Conservation (phyloP, 2,113 vertebrate species). For the Amblyornis subalaris region DNA sequence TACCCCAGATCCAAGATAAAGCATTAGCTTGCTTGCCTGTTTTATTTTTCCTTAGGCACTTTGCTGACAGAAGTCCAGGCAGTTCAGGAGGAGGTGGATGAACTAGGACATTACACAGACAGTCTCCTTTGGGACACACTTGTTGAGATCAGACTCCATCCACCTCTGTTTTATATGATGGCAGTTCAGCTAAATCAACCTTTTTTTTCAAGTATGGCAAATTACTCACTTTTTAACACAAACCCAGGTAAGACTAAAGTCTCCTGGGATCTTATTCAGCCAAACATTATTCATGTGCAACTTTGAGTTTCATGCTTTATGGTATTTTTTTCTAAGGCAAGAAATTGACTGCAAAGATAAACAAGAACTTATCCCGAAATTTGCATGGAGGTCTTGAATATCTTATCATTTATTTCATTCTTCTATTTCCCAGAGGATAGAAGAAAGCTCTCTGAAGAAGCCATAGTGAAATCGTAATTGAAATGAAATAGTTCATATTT, state of each 20-base stretch:
- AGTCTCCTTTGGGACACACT: neutral
- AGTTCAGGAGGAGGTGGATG: neutral
- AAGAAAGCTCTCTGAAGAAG: neutral
- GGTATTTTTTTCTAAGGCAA: neutral
- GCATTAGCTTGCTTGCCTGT: neutral
- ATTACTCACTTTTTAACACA: neutral
- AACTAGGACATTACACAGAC: neutral
- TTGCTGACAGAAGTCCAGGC: neutral
- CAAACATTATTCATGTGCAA: neutral
- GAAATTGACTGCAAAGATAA: neutral
- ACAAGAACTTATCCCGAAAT: neutral
- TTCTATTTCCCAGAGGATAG: neutral
- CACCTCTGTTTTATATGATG: neutral
- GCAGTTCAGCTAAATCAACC: neutral
- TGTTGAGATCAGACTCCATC: neutral
- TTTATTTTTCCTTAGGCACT: neutral
- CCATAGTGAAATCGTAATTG: neutral
- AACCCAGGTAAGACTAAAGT: neutral
- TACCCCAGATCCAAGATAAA: neutral
- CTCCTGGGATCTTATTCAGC: neutral
- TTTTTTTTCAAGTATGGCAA: neutral
- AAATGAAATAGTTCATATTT: neutral
- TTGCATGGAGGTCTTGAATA: neutral
- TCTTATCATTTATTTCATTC: neutral
- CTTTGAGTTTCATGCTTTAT: neutral